phyloP scores from a whole-genome alignment of 1,140 invertebrate species.

The Stegodyphus dumicola region DNA sequence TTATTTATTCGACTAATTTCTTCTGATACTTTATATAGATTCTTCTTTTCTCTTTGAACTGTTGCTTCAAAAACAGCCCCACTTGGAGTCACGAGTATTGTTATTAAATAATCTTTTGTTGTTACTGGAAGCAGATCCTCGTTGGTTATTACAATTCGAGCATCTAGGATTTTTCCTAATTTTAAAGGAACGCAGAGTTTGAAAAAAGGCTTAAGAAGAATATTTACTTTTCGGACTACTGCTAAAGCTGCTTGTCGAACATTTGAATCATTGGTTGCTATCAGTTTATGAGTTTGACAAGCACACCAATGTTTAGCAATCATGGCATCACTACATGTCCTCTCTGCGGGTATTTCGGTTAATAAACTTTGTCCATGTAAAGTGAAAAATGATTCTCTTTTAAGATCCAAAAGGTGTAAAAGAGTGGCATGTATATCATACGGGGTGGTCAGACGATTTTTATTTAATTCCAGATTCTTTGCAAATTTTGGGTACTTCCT shows the following conservation, averaged over 20 bases:
- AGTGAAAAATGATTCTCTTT: conserved; percentile 21
- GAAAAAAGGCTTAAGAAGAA: conserved; percentile 72
- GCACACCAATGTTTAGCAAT: conserved; percentile 96
- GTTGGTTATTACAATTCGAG: conserved; percentile 75
- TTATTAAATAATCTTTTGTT: conserved; percentile 52
- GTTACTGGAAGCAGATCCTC: conserved; percentile 38
- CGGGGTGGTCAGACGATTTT: conserved; percentile 68
- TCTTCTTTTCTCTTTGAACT: conserved; percentile 49
- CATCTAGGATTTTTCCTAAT: conserved; percentile 76
- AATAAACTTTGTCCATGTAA: conserved; percentile 59
- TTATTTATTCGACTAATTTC: conserved; percentile 90
- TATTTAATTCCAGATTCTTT: conserved; percentile 78
- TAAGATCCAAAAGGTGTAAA: conserved; percentile 59
- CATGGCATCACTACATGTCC: conserved; percentile 87
- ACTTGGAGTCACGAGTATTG: conserved; percentile 78
- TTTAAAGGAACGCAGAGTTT: conserved; percentile 75
- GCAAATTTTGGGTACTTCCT: conserved; percentile 67
- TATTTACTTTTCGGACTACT: conserved; percentile 76
- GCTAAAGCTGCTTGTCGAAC: conserved; percentile 70
- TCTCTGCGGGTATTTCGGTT: conserved; percentile 71
- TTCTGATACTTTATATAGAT: conserved; percentile 77
- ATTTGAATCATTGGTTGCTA: conserved; percentile 68
- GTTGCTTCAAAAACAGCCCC: conserved; percentile 75
- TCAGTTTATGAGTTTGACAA: conserved; percentile 81
- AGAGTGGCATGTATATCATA: conserved; percentile 71